Base-by-base conservation (phyloP, 1,140 invertebrate species). In the Euglossa dilemma region DNA sequence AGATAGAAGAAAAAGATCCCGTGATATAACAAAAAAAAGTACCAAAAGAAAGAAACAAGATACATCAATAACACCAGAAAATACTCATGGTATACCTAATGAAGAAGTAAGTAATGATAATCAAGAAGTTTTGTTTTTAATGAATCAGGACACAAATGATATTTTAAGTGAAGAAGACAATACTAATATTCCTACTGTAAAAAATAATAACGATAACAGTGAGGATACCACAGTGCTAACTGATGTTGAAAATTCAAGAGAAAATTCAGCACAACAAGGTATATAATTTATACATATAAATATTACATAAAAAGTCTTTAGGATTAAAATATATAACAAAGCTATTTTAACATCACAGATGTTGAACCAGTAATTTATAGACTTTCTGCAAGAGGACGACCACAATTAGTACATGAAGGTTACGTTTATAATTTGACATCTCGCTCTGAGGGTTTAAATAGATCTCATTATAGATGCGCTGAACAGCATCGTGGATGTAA, bases 381-480 rank as follows among this genome's bases (percentile, higher is more conserved):
- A 67, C 83, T 92, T n/a, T 92, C 91, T 28, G 89, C 90, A 6
- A 71, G 91, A 78, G 91, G 91, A 57, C 87, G 89, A 16, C 91
- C 91, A 0, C 91, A 92, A 47, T 66, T 92, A 61, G 90, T 92
- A 0, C 86, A 92, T 6, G 87, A 87, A 5, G 91, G 91, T 59
- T 92, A 91, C 14, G 91, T 92, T 0, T 92, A 92, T n/a, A 92
- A 92, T 57, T 75, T 92, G 64, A 92, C 91, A 20, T 91, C 91
- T 8, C 89, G 90, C 36, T 91, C 91, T 5, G 86, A 91, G 82
- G 85, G 78, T 20, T 76, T 90, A 16, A 92, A 92, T 59, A 89
- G 86, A 14, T 91, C 90, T 72, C 91, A 92, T 50, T 92, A 92
- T 12, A 86, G 91, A 66, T 92, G 91, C 50, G 91, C 90, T 0